A percentile compares a stretch with the other conserved stretches of the same genome.
Conservation (phyloP, 2,888 invertebrate species). For the Philhelius pedissequus region DNA sequence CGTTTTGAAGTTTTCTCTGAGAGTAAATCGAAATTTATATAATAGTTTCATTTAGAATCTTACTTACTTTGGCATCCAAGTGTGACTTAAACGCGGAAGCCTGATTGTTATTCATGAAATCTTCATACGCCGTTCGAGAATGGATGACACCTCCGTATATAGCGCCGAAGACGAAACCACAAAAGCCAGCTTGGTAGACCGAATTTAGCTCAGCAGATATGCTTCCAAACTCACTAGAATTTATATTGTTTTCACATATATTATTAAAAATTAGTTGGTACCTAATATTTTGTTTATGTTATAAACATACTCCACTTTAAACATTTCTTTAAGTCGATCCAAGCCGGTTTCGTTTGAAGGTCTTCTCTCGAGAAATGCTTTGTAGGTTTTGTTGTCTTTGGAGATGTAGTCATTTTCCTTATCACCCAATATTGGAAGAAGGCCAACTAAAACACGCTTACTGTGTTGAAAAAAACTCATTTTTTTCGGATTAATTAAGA, state of each 20-base stretch:
- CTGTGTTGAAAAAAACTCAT: slow-evolving; percentile 72
- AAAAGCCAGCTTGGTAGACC: slow-evolving; percentile 81
- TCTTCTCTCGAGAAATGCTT: slow-evolving; percentile 71
- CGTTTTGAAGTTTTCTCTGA: slow-evolving; percentile 85
- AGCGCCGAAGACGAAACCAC: slow-evolving; percentile 83
- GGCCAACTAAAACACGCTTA: slow-evolving; percentile 71
- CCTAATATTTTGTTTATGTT: background rate
- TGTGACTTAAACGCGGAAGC: slow-evolving; percentile 85
- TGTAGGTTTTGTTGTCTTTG: slow-evolving; percentile 75
- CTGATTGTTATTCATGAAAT: slow-evolving; percentile 87
- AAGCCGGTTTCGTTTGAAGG: slow-evolving; percentile 74
- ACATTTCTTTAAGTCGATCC: slow-evolving; percentile 76
- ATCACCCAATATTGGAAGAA: slow-evolving; percentile 70
- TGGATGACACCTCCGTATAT: slow-evolving; percentile 83
- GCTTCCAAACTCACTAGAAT: slow-evolving; percentile 83
- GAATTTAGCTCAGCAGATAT: slow-evolving; percentile 83
- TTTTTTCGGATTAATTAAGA: background rate
- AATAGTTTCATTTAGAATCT: background rate
- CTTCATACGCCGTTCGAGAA: slow-evolving; percentile 82
- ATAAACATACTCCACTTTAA: slow-evolving; percentile 74
- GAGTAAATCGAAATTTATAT: background rate
- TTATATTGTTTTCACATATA: background rate
- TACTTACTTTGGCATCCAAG: slow-evolving; percentile 84
- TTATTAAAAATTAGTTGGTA: background rate
- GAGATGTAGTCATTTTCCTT: slow-evolving; percentile 69